A percentile compares a stretch with the other conserved stretches of the same genome.
Evolutionary conservation across 1,140 invertebrate genomes (phyloP).

Genomic region (Campoletis sonorensis): DNA sequence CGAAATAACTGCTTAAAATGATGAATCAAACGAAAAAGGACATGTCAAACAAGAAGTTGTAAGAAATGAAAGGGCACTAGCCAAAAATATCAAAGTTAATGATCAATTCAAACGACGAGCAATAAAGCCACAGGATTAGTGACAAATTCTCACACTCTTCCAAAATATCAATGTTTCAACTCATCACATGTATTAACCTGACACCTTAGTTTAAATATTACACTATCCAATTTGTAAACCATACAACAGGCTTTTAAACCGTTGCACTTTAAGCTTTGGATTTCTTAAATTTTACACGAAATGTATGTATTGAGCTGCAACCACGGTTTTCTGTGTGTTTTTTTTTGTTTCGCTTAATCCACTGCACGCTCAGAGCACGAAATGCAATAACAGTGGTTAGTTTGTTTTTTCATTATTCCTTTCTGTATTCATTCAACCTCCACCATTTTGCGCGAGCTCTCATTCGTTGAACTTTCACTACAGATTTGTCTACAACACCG

Average conservation of each 20-base stretch:
- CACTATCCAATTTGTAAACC: too few relatives aligned
- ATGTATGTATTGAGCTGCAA: neutral
- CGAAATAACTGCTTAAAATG: too few relatives aligned
- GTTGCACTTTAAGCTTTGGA: too few relatives aligned
- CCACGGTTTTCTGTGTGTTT: neutral
- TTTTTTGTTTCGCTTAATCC: too few relatives aligned
- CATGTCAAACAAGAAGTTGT: neutral
- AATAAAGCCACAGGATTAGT: too few relatives aligned
- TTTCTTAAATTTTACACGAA: too few relatives aligned
- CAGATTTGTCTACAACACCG: conserved; percentile 12
- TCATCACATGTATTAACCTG: too few relatives aligned
- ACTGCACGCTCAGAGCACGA: neutral
- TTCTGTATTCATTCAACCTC: neutral
- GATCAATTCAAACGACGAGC: neutral
- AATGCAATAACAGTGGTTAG: neutral
- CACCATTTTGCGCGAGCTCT: neutral
- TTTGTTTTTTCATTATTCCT: neutral
- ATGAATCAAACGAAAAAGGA: neutral
- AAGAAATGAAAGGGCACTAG: neutral
- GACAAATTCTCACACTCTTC: too few relatives aligned
- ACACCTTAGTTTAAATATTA: too few relatives aligned
- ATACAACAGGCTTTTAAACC: too few relatives aligned
- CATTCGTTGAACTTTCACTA: neutral
- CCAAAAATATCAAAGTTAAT: neutral
- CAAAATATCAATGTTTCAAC: too few relatives aligned